Base-by-base conservation (phyloP, 2,888 invertebrate genomes). In the Priocnemis perturbator region DNA sequence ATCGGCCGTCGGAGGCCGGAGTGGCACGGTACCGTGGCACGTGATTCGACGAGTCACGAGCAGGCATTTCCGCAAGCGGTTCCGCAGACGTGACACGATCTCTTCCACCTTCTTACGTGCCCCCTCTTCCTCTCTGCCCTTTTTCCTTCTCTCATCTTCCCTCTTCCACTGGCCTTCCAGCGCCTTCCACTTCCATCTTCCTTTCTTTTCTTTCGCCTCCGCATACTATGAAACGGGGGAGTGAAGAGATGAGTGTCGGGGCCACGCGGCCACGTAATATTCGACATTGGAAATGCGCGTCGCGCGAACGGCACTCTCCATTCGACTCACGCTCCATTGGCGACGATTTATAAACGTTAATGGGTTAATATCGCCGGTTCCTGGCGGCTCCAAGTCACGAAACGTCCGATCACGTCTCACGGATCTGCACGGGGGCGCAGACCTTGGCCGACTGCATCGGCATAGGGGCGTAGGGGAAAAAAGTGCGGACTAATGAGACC, bases 31-130 rank as follows among this genome's bases (percentile, higher is more conserved):
- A 74, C 62, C 75, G 73, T 67, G 76, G 80, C 80, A 74, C 81
- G 78, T 78, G 78, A 77, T 57, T 69, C 81, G 67, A 37, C 70
- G 68, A 78, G 84, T 84, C 84, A 84, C 84, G 83, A 83, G 82
- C 76, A 59, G 66, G 74, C 84, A 84, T 83, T 84, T 84, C 84
- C 84, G 83, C 79, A 83, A 37, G 81, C 79, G 84, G 81, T 83
- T 83, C 82, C 81, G 83, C 84, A 83, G 85, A 87, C 87, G 87
- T 87, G 87, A 86, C 87, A 74, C 72, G 77, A 66, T 73, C 79
- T 77, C 79, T 64, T 70, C 76, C 71, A 72, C 58, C 76, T 75
- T 73, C 71, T 69, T 68, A 80, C 77, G 76, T 79, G 67, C 60
- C 64, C 65, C 57, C 58, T 60, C 66, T 56, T 47, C 58, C 53